Conservation (phyloP, 2,797 vertebrate genomes). For the Sylvia borin region DNA sequence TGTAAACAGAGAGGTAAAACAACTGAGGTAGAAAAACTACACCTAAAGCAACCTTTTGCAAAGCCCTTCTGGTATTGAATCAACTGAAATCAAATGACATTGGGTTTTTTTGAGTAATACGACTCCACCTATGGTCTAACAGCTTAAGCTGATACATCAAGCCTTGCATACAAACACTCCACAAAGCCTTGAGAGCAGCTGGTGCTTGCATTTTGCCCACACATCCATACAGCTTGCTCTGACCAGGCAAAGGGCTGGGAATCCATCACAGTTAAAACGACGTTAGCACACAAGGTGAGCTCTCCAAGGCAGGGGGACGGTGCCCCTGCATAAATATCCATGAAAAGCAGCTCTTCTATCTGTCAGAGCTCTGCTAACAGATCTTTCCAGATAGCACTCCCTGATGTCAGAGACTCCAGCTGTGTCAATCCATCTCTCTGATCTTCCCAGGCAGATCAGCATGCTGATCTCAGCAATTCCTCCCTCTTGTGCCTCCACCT, state of each 20-base stretch:
- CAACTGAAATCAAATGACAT: background rate
- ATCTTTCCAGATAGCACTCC: background rate
- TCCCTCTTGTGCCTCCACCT: background rate
- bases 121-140: background rate
- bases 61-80: background rate
- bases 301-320: background rate
- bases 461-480: background rate
- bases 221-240: background rate
- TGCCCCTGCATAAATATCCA: background rate
- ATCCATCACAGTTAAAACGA: background rate
- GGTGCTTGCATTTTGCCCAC: background rate
- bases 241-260: background rate
- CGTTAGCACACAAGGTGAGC: background rate
- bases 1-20: background rate
- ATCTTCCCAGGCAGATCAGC: background rate
- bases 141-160: background rate
- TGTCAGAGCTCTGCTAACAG: background rate
- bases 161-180: background rate
- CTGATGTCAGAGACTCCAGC: background rate
- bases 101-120: background rate
- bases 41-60: background rate
- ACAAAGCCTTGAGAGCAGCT: background rate
- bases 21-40: background rate
- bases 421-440: background rate
- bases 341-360: background rate